Evolutionary conservation across 2,113 vertebrate genomes (phyloP), one percentile per base, ranked within the genome.

Genomic region (Corydoras maculifer): DNA sequence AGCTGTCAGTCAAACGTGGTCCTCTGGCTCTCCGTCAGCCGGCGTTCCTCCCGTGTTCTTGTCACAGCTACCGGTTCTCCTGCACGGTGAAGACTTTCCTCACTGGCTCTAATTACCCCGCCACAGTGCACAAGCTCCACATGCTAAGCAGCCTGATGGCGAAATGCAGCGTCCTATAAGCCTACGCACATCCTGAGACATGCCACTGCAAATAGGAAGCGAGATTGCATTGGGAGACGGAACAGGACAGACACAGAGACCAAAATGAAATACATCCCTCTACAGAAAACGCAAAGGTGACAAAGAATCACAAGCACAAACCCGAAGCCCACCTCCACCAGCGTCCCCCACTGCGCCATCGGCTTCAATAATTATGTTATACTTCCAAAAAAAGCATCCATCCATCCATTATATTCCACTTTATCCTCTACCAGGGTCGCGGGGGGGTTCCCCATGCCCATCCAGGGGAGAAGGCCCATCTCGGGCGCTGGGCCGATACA

Each of bases 201-300:
- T 72, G 58, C 70, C 62, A 31, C 18, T 15, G 64, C n/a, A 35
- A 43, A 55, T 32, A 54, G 48, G 32, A 31, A 65, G 57, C 8
- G 62, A 31, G 13, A 60, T 15, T 4, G 35, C 78, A 74, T 82
- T 73, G 82, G 76, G 84, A 82, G 85, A 80, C 87, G 80, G 35
- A 85, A 83, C 84, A 85, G 80, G 63, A 79, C 76, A 76, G 77
- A 54, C 65, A 43, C 35, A 78, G 80, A 78, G 8, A 14, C 13
- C 18, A 62, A 15, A 25, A 30, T n/a, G 57, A 60, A 79, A 53
- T 53, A 2, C 9, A 12, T 53, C 11, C 2, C 3, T 53, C 11
- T 53, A 43, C 35, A 43, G 35, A 43, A 43, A 43, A 43, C 4
- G 7, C 35, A 43, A 43, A 43, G 1, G 7, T 43, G 35, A 43